Percentiles rank a stretch among this genome's conserved stretches.
Conservation (phyloP, 2,888 invertebrate genomes). For the Branchellion lobata region DNA sequence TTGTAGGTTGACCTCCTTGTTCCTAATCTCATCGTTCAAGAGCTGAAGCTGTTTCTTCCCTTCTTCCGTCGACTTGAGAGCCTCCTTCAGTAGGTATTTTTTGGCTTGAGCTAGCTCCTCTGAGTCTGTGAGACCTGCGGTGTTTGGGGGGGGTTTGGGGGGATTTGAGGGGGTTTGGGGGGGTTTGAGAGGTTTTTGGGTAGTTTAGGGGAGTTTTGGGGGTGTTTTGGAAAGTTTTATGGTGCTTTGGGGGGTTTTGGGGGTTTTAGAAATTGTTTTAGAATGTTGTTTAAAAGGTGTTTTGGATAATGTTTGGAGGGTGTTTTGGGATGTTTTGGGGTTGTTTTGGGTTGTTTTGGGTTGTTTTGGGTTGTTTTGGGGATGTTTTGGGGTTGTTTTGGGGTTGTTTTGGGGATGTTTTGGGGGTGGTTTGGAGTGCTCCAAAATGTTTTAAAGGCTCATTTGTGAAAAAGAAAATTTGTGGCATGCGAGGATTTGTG, state of each 20-base stretch:
- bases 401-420: no score
- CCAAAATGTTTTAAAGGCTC: no score
- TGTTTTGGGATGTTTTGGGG: no score
- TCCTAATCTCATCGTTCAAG: conserved; percentile 35
- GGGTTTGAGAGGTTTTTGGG: background rate
- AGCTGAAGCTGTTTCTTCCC: background rate
- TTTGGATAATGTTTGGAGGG: no score
- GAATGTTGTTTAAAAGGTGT: no score
- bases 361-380: no score
- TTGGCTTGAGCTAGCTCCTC: conserved; percentile 40
- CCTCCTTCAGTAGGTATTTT: conserved; percentile 24
- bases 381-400: no score
- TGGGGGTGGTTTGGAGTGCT: no score
- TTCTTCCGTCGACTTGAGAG: conserved; percentile 28
- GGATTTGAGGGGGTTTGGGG: background rate
- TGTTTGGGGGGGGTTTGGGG: background rate
- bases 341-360: no score
- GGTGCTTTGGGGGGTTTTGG: background rate
- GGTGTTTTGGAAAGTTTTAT: background rate
- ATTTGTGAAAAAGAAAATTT: no score
- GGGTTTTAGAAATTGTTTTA: no score
- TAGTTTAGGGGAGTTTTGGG: background rate
- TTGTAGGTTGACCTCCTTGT: conserved; percentile 19
- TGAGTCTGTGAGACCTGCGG: conserved; percentile 9
- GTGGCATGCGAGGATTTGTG: no score